Base-by-base conservation (phyloP, 2,888 invertebrate genomes). In the Agrotis exclamationis region DNA sequence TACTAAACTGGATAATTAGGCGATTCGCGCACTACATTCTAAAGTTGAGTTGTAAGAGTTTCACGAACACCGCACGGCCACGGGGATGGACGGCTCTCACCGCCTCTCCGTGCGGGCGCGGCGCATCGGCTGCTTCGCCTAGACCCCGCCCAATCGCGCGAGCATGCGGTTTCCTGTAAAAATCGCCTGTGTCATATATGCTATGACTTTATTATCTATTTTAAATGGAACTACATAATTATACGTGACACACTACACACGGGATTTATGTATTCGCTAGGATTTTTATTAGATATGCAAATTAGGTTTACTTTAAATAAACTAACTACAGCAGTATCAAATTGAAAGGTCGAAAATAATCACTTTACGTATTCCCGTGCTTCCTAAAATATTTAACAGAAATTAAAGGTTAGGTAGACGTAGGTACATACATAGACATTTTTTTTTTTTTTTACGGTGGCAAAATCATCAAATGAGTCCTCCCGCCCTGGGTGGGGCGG, bases 211-310 rank as follows among this genome's bases (percentile, higher is more conserved):
- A n/a, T 64, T 54, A 78, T 50, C 16, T 33, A 53, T n/a, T 71
- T 69, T 74, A 56, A 68, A 69, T 53, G 14, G 20, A 65, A 74
- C 62, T 67, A 54, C 60, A 20, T 44, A n/a, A n/a, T n/a, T n/a
- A n/a, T 39, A 13, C 18, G 22, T 11, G 6, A 47, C 28, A 50
- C 33, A 20, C 24, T 63, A 56, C 54, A 47, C 18, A 51, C 33
- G 2, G 14, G 20, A 39, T 75, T 51, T 14, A 20, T 44, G 51
- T 9, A 67, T 68, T 60, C n/a, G 6, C 13, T 47, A 22, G 24
- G 22, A 57, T 28, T 70, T 62, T 16, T 48, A 28, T 51, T 53
- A n/a, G 39, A 53, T n/a, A 18, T 16, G 6, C n/a, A 69, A 68
- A 60, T 68, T 14, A 3, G 14, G n/a, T 22, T 20, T 9, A 16